phyloP scores from a whole-genome alignment of 2,888 invertebrate genomes.

The Epiblema foenella region DNA sequence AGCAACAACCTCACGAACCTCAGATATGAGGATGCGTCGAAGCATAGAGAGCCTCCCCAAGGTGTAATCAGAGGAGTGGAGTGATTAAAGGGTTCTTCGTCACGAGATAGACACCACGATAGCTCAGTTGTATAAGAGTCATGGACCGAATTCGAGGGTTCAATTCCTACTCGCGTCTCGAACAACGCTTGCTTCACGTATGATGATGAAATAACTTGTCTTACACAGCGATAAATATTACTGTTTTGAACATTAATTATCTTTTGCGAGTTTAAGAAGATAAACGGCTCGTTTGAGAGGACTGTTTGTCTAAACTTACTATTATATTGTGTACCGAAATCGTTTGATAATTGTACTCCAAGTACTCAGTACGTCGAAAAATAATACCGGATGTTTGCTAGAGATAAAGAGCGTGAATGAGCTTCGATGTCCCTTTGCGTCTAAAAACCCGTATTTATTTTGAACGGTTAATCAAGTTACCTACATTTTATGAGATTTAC shows the following conservation, averaged over 20 bases:
- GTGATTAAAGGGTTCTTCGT: no score
- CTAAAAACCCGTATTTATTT: not conserved
- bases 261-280: slow-evolving; percentile 65
- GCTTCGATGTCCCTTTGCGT: slow-evolving; percentile 46
- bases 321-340: slow-evolving; percentile 63
- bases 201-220: slow-evolving; percentile 47
- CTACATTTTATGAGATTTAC: not conserved
- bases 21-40: no score
- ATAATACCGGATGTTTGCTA: slow-evolving; percentile 77
- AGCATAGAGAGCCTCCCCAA: no score
- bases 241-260: slow-evolving; percentile 68
- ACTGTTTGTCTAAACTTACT: slow-evolving; percentile 69
- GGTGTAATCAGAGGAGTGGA: no score
- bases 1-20: no score
- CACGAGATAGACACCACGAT: no score
- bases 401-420: slow-evolving; percentile 75
- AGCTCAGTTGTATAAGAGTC: no score
- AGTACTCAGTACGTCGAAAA: slow-evolving; percentile 62
- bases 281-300: slow-evolving; percentile 65
- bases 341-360: slow-evolving; percentile 61
- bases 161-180: no score
- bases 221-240: slow-evolving; percentile 66
- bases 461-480: not conserved
- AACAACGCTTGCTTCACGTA: slow-evolving; percentile 8
- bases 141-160: no score